Conservation (phyloP, 2,888 invertebrate genomes). For the Alentia gelatinosa region DNA sequence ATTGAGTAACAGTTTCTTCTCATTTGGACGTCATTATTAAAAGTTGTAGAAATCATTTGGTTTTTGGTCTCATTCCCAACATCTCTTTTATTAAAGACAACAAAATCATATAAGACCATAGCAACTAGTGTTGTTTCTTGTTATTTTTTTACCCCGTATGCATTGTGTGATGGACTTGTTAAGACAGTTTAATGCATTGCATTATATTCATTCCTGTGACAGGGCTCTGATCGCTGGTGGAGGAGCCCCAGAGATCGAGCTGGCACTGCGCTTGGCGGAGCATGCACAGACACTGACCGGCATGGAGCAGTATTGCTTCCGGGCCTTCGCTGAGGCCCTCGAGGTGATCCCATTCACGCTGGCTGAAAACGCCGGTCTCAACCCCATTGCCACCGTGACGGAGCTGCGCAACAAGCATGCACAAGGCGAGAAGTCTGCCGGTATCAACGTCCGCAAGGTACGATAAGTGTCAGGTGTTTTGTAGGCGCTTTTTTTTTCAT, state of each 20-base stretch:
- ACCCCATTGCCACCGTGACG: constrained; percentile 96
- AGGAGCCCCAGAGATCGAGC: constrained; percentile 97
- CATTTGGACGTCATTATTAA: not conserved
- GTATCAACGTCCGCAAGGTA: constrained; percentile 94
- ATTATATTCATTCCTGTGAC: constrained; percentile 56
- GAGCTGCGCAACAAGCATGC: constrained; percentile 97
- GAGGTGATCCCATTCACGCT: constrained; percentile 95
- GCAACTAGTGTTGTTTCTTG: too few species aligned
- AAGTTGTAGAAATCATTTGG: too few species aligned
- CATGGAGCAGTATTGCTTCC: constrained; percentile 96
- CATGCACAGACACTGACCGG: constrained; percentile 92
- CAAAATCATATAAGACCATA: not conserved
- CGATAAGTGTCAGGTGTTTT: too few species aligned
- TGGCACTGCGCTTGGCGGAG: constrained; percentile 91
- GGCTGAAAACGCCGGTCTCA: constrained; percentile 95
- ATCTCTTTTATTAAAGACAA: too few species aligned
- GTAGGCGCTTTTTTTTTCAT: too few species aligned
- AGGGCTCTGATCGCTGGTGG: constrained; percentile 95
- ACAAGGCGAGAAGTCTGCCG: constrained; percentile 90
- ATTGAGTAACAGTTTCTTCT: too few species aligned
- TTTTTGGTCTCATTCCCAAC: too few species aligned
- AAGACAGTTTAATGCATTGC: not conserved
- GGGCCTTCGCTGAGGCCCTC: constrained; percentile 96
- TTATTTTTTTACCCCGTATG: too few species aligned
- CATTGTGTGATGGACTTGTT: constrained; percentile 66